These are phyloP conservation scores for Sipha maydis DNA, from an alignment of 2,888 invertebrate genomes.

Conservation along the genomic window DNA sequence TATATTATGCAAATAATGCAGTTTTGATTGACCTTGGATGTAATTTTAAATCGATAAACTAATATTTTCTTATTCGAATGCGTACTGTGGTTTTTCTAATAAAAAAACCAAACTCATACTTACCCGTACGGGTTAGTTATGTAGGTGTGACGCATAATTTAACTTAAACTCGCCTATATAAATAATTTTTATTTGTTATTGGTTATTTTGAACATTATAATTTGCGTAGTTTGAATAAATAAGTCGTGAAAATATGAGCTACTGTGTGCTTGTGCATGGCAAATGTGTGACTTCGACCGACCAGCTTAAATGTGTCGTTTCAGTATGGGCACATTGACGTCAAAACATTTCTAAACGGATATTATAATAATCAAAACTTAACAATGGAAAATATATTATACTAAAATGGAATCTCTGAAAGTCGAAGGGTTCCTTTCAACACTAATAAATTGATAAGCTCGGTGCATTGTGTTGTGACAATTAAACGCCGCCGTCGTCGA, in stretches of 20 bases:
- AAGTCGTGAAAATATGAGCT: background rate
- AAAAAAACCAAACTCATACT: too few relatives aligned
- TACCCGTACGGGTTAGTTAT: too few relatives aligned
- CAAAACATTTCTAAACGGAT: constrained; percentile 13
- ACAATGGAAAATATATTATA: constrained; percentile 10
- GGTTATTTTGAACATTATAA: background rate
- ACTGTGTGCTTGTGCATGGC: background rate
- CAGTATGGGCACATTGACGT: background rate
- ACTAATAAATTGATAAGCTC: constrained; percentile 56
- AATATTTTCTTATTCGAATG: too few relatives aligned
- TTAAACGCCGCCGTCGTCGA: constrained; percentile 48
- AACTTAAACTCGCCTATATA: too few relatives aligned
- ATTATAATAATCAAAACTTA: constrained; percentile 31
- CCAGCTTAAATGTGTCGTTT: background rate
- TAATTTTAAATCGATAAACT: too few relatives aligned
- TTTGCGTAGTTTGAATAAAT: background rate
- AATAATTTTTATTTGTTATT: too few relatives aligned
- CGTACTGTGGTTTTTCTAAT: too few relatives aligned
- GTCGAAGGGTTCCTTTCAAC: constrained; percentile 37
- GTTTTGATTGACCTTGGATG: too few relatives aligned
- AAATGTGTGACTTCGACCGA: background rate
- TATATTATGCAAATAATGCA: too few relatives aligned
- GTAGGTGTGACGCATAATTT: too few relatives aligned
- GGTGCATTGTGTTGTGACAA: constrained; percentile 47
- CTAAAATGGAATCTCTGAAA: constrained; percentile 1